Base-by-base conservation (phyloP, 2,113 vertebrate species). In the Rhynchopsitta pachyrhyncha region DNA sequence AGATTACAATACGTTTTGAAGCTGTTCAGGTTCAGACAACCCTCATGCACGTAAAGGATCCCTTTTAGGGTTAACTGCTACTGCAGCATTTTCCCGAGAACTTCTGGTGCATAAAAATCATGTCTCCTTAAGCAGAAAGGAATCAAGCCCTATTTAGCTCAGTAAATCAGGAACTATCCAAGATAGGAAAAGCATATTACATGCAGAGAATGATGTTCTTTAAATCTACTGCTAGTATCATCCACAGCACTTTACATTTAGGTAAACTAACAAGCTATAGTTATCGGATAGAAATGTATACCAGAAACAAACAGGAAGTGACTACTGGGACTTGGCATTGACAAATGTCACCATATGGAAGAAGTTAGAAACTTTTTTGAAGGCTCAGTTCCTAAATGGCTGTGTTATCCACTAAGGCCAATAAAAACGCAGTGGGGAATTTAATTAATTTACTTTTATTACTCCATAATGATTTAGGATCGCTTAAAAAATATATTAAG, bases 221-320 rank as follows among this genome's bases (percentile, higher is more conserved):
- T 37, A 85, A 62, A 33, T 24, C 37, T 22, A 84, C 55, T 0
- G 1, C 41, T 5, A 5, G 28, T 53, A 85, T 35, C 57, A 62
- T 57, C n/a, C 75, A 84, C 49, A 57, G 57, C 20, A 64, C 57
- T 78, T 89, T 50, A 86, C 33, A 37, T 63, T 50, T 82, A 92
- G 81, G 62, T 92, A 57, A 95, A 91, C 66, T 91, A 92, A 91
- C 27, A 73, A 93, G 29, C 49, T 62, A 73, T 8, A 42, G 64
- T 57, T 90, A 94, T 62, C 2, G 2, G 57, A 85, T 49, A 92
- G 81, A 94, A 91, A 94, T 17, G 12, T 87, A 94, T 85, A 93
- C 62, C 81, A 96, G 91, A 91, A 96, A 95, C 83, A 96, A 95
- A 96, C 95, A 92, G 96, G 92, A 97, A 96, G 86, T 82, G 53